Percentiles rank a stretch among this genome's conserved stretches.
These are phyloP conservation scores for Drosophila equinoxialis DNA, from an alignment of 1,140 invertebrate species.

Conservation along the genomic window DNA sequence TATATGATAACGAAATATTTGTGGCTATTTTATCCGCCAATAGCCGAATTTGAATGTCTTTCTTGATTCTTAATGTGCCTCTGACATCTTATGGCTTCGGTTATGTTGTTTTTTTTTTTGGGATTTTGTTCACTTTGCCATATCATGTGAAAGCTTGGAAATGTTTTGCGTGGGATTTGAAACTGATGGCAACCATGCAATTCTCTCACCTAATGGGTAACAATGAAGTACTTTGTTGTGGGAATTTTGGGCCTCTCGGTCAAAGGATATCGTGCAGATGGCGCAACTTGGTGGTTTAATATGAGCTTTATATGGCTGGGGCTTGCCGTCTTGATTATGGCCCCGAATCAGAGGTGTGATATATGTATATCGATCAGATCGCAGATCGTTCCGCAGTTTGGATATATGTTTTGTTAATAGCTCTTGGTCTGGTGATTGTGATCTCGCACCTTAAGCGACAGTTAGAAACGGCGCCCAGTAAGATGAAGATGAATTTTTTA, in stretches of 20 bases:
- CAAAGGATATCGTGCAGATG: conserved; percentile 25
- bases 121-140: conserved; percentile 9
- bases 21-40: conserved; percentile 29
- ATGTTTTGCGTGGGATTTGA: not conserved
- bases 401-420: not conserved
- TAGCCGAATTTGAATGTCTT: not conserved
- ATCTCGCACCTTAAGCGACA: conserved; percentile 20
- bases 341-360: conserved; percentile 13
- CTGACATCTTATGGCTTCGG: conserved; percentile 25
- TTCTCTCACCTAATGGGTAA: conserved; percentile 24
- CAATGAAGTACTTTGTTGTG: conserved; percentile 16
- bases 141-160: conserved; percentile 17
- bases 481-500: conserved; percentile 25
- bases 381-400: conserved; percentile 12
- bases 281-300: conserved; percentile 33
- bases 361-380: not conserved
- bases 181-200: conserved; percentile 3
- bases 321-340: not conserved
- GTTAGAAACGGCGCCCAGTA: conserved; percentile 15
- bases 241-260: conserved; percentile 35
- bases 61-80: not conserved
- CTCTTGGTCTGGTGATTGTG: conserved; percentile 16
- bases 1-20: conserved; percentile 53
- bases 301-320: conserved; percentile 32
- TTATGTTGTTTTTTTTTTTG: conserved; percentile 31